Conservation (phyloP, 2,113 vertebrate genomes). For the Alethe diademata region DNA sequence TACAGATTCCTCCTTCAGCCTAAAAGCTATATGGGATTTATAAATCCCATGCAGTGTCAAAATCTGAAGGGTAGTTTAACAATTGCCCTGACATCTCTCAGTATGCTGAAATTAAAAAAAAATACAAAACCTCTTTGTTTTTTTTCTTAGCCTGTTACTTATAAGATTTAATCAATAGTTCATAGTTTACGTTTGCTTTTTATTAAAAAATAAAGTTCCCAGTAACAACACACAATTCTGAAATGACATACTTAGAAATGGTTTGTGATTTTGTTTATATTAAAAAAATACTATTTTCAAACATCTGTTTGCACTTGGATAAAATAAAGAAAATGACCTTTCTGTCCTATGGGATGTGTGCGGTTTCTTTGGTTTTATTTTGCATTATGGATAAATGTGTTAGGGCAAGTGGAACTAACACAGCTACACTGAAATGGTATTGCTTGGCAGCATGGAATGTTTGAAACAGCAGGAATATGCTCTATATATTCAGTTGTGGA, state of each 20-base stretch:
- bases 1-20: background rate
- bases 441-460: background rate
- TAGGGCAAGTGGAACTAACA: background rate
- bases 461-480: background rate
- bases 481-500: background rate
- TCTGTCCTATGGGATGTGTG: background rate
- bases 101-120: background rate
- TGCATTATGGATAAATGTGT: background rate
- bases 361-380: background rate
- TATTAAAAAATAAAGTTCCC: background rate
- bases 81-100: background rate
- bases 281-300: background rate
- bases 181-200: background rate
- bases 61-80: background rate
- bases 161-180: background rate
- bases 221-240: background rate
- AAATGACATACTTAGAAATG: background rate
- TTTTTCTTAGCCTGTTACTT: background rate
- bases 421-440: background rate
- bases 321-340: constrained; percentile 4
- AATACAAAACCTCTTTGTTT: no score
- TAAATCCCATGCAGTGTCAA: background rate
- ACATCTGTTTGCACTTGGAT: constrained; percentile 24
- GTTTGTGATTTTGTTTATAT: background rate
- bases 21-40: background rate